Evolutionary conservation across 2,113 vertebrate genomes (phyloP).

Genomic region (Pardalotus punctatus): DNA sequence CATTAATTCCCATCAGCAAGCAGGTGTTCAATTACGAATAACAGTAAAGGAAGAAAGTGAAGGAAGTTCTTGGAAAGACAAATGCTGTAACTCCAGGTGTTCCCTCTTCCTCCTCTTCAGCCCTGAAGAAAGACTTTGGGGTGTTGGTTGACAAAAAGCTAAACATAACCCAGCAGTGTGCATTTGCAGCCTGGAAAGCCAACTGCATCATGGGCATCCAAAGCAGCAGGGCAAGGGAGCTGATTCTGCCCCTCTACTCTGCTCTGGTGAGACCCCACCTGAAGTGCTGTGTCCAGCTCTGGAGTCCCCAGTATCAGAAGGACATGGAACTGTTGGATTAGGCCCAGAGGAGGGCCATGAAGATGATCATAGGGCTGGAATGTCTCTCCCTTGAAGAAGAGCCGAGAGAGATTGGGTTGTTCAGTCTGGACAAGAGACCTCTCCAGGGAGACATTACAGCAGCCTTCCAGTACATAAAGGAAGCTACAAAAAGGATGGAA

Average conservation of each 20-base stretch:
- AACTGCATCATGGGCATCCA: background rate
- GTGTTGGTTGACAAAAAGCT: background rate
- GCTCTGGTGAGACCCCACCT: background rate
- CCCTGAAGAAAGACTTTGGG: background rate
- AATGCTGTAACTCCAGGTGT: background rate
- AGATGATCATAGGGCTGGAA: background rate
- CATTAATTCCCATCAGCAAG: background rate
- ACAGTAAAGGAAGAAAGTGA: background rate
- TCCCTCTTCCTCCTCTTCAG: background rate
- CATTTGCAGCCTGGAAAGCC: background rate
- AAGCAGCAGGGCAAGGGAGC: background rate
- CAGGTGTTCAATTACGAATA: background rate
- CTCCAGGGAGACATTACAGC: background rate
- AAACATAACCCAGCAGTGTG: background rate
- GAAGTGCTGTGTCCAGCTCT: background rate
- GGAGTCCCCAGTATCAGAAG: background rate
- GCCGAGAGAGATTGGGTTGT: background rate
- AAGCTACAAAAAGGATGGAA: background rate
- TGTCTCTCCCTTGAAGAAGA: background rate
- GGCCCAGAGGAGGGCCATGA: background rate
- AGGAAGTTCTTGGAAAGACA: background rate
- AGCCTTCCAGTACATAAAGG: background rate
- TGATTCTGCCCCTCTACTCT: background rate
- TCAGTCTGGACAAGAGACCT: background rate
- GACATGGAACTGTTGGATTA: background rate